Evolutionary conservation across 1,140 invertebrate species (phyloP).

Genomic region (Geopemphigus sp.): DNA sequence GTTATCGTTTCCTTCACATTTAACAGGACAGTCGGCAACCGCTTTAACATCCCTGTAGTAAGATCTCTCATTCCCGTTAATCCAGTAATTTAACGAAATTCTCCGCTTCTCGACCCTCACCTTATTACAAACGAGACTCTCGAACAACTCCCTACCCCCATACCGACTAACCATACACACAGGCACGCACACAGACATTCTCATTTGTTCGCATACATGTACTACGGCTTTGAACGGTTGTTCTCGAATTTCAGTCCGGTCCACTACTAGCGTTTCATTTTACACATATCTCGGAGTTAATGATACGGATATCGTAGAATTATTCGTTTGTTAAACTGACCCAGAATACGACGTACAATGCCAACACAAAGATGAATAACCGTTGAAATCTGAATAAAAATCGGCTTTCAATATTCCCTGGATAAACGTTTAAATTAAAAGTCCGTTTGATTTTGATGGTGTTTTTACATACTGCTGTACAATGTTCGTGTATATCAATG

Average conservation of each 20-base stretch:
- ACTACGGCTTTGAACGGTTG: background rate
- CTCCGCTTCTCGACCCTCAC: background rate
- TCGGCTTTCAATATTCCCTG: no score
- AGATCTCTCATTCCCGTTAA: conserved; percentile 17
- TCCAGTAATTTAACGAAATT: conserved; percentile 18
- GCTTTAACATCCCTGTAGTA: background rate
- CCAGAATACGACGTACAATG: background rate
- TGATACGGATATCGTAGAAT: background rate
- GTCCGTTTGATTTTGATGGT: no score
- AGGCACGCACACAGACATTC: background rate
- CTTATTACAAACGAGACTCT: background rate
- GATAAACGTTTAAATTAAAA: no score
- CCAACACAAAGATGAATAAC: no score
- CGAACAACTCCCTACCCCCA: background rate
- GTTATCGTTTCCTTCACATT: conserved; percentile 47
- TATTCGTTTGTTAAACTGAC: background rate
- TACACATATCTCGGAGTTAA: background rate
- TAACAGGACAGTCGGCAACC: conserved; percentile 32
- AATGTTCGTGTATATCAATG: no score
- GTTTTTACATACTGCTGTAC: no score
- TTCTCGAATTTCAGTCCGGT: background rate
- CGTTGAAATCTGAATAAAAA: no score
- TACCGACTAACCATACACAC: no score
- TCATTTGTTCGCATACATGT: background rate
- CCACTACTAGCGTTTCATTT: background rate